Conservation (phyloP, 2,888 invertebrate species). For the Onthophagus sagittarius region DNA sequence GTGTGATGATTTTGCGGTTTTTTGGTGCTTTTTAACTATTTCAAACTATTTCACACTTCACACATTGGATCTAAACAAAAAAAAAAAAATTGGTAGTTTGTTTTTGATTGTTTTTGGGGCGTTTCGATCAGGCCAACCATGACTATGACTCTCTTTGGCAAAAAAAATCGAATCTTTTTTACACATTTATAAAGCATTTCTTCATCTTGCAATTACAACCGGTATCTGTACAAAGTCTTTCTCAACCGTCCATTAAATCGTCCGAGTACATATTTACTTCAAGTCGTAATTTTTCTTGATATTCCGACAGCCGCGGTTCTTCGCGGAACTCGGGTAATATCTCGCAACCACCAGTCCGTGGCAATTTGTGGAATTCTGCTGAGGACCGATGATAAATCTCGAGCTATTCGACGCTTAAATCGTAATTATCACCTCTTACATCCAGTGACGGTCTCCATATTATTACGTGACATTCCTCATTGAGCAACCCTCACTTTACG, state of each 20-base stretch:
- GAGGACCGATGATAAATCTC: constrained; percentile 1
- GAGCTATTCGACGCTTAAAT: not conserved
- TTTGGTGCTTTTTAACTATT: constrained; percentile 39
- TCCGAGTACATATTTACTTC: not conserved
- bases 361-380: constrained; percentile 1
- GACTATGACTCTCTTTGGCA: not conserved
- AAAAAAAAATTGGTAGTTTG: constrained; percentile 13
- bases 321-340: not conserved
- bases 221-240: not conserved
- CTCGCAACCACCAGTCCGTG: not conserved
- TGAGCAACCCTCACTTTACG: constrained; percentile 1
- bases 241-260: constrained; percentile 13
- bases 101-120: not conserved
- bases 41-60: constrained; percentile 44
- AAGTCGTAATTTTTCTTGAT: not conserved
- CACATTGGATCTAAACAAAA: constrained; percentile 29
- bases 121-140: not conserved
- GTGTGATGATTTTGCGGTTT: constrained; percentile 34
- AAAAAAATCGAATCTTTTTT: constrained; percentile 18
- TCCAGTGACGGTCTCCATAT: not conserved
- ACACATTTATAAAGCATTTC: not conserved
- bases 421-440: constrained; percentile 3
- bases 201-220: not conserved
- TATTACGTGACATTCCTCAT: constrained; percentile 9
- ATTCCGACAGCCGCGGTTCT: not conserved